Percentiles rank a stretch among this genome's conserved stretches.
Conservation (phyloP, 2,888 invertebrate genomes). For the Tenthredo scrophulariae region DNA sequence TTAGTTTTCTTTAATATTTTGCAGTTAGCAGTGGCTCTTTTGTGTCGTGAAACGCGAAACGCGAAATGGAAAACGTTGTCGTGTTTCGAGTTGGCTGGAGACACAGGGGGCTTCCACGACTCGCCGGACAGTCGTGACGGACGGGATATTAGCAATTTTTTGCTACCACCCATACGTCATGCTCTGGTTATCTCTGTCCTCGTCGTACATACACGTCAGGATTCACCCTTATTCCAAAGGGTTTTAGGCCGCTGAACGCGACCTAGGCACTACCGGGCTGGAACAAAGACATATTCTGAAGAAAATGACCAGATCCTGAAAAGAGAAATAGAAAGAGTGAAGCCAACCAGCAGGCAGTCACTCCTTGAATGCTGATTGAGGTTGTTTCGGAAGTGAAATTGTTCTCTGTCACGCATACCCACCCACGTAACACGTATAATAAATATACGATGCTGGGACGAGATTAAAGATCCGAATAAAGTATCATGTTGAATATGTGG, state of each 20-base stretch:
- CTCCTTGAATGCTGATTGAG: conserved; percentile 49
- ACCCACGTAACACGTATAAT: conserved; percentile 14
- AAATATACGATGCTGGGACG: conserved; percentile 11
- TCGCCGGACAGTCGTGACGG: conserved; percentile 50
- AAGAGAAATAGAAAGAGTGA: conserved; percentile 13
- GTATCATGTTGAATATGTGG: background rate
- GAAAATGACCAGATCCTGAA: conserved; percentile 23
- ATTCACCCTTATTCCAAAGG: conserved; percentile 32
- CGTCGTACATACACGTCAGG: conserved; percentile 14
- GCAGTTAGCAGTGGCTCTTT: conserved; percentile 31
- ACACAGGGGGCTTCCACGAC: conserved; percentile 27
- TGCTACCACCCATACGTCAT: conserved; percentile 46
- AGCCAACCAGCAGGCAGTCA: conserved; percentile 29
- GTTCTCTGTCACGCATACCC: conserved; percentile 44
- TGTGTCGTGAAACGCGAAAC: conserved; percentile 30
- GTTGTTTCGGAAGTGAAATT: conserved; percentile 43
- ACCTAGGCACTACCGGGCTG: conserved; percentile 18
- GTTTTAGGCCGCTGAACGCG: conserved; percentile 17
- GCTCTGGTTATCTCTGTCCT: conserved; percentile 41
- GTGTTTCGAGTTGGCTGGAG: conserved; percentile 39
- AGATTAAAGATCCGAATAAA: conserved; percentile 16
- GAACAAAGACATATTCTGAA: conserved; percentile 10
- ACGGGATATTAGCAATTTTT: conserved; percentile 51
- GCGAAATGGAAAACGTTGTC: conserved; percentile 40
- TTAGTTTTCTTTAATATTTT: background rate